phyloP scores from a whole-genome alignment of 2,797 vertebrate species.

The Sternotherus odoratus region DNA sequence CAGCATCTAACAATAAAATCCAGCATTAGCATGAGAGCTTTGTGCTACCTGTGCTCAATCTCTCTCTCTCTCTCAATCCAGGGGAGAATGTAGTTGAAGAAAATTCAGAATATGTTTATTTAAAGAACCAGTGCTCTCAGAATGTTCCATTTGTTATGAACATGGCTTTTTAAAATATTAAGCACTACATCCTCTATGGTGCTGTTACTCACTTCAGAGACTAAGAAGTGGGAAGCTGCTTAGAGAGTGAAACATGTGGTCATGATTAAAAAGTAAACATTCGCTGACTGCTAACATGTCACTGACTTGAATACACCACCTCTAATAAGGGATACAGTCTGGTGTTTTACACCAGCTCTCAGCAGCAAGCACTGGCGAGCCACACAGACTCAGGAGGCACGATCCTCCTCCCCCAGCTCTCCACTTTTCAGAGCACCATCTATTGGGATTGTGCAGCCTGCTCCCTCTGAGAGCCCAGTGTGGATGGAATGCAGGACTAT shows the following conservation, averaged over 20 bases:
- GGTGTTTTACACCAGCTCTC: neutral
- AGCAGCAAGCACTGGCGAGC: neutral
- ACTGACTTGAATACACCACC: neutral
- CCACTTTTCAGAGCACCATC: neutral
- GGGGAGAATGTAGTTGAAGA: neutral
- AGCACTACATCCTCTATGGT: neutral
- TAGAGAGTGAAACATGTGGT: neutral
- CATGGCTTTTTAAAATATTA: neutral
- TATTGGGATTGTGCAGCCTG: neutral
- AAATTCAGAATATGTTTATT: neutral
- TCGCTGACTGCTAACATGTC: neutral
- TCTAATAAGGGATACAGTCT: neutral
- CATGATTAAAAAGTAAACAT: neutral
- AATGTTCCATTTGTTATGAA: neutral
- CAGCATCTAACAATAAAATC: neutral
- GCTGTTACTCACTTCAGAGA: neutral
- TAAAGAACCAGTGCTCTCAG: neutral
- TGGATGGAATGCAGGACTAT: neutral
- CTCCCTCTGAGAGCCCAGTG: neutral
- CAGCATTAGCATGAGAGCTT: neutral
- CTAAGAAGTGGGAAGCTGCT: neutral
- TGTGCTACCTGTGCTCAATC: neutral
- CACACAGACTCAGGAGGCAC: neutral
- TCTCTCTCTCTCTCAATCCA: neutral
- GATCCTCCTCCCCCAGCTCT: neutral